phyloP scores from a whole-genome alignment of 2,888 invertebrate species.

The Synergus laeviventris region DNA sequence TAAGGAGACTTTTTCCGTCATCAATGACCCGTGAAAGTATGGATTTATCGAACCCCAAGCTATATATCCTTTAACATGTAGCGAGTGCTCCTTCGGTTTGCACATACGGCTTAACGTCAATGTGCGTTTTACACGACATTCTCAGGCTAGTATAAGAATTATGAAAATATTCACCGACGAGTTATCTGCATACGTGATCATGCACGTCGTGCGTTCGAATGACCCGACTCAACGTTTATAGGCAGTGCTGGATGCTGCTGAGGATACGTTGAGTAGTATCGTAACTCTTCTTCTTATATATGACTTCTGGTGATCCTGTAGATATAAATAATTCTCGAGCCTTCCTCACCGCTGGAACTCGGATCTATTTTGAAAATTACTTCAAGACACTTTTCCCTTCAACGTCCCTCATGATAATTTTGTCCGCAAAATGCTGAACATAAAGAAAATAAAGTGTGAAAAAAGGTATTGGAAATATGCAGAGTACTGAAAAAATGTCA shows the following conservation, averaged over 20 bases:
- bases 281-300: slow-evolving; percentile 27
- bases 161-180: slow-evolving; percentile 32
- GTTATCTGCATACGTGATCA: slow-evolving; percentile 38
- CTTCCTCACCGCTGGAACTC: background rate
- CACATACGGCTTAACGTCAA: background rate
- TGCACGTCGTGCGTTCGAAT: slow-evolving; percentile 43
- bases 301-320: slow-evolving; percentile 33
- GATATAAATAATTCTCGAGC: slow-evolving; percentile 23
- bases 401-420: background rate
- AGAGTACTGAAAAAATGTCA: background rate
- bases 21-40: slow-evolving; percentile 38
- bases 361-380: slow-evolving; percentile 18
- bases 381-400: background rate
- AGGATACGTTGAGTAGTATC: slow-evolving; percentile 20
- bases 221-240: slow-evolving; percentile 56
- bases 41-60: slow-evolving; percentile 12
- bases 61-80: background rate
- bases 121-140: slow-evolving; percentile 38
- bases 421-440: background rate
- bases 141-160: slow-evolving; percentile 12
- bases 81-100: background rate
- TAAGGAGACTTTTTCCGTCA: slow-evolving; percentile 19
- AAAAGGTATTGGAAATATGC: background rate
- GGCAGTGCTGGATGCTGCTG: slow-evolving; percentile 51
- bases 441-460: background rate